These are phyloP conservation scores for Saccostrea echinata DNA, from an alignment of 1,140 invertebrate genomes.

Conservation along the genomic window DNA sequence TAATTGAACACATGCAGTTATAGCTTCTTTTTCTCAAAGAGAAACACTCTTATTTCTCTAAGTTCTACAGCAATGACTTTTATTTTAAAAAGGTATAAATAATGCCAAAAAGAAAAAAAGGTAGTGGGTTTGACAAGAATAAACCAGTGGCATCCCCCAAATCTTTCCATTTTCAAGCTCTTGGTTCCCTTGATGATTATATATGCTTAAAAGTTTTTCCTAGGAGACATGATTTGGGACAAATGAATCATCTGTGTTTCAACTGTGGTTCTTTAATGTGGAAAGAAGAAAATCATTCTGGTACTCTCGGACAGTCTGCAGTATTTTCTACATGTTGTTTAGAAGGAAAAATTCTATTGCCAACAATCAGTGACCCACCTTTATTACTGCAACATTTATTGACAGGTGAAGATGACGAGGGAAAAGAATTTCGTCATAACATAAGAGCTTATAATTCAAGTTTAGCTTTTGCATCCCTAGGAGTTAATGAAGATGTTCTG, in stretches of 20 bases:
- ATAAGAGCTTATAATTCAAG: too few relatives aligned
- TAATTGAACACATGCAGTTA: background rate
- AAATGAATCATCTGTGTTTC: slow-evolving; percentile 6
- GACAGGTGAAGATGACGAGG: background rate
- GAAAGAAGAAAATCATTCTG: background rate
- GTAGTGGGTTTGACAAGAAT: background rate
- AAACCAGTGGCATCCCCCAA: background rate
- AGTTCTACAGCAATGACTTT: background rate
- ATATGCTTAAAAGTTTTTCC: background rate
- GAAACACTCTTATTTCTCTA: background rate
- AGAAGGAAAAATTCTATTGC: slow-evolving; percentile 4
- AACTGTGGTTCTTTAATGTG: background rate
- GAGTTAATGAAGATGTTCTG: too few relatives aligned
- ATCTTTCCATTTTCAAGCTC: background rate
- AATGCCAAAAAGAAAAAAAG: background rate
- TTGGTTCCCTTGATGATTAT: background rate
- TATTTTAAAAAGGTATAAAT: background rate
- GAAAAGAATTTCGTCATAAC: too few relatives aligned
- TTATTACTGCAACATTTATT: slow-evolving; percentile 17
- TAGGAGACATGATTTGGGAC: background rate
- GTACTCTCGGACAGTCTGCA: background rate
- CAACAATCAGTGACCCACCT: slow-evolving; percentile 1
- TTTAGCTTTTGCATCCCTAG: too few relatives aligned
- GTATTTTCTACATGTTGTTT: slow-evolving; percentile 14
- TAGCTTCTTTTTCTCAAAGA: background rate